Evolutionary conservation across 2,113 vertebrate species (phyloP).

Genomic region (Jacana jacana): DNA sequence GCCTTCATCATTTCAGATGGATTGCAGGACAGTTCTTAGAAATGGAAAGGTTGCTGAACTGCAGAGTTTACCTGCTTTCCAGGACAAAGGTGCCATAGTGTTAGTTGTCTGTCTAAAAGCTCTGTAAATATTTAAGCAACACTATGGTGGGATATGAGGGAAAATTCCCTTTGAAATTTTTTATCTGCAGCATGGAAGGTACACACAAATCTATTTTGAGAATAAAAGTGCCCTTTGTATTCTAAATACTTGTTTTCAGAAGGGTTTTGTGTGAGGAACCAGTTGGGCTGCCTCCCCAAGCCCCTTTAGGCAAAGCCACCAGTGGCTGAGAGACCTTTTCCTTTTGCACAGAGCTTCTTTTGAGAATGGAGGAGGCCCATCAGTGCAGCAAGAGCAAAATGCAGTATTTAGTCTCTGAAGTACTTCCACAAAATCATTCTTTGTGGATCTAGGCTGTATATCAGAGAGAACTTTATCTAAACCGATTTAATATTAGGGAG

Average conservation of each 20-base stretch:
- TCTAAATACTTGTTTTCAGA: neutral
- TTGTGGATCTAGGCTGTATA: neutral
- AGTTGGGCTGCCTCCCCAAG: neutral
- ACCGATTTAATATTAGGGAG: neutral
- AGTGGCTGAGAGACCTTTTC: neutral
- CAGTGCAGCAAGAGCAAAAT: neutral
- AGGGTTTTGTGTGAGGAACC: neutral
- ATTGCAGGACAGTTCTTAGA: neutral
- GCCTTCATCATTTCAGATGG: neutral
- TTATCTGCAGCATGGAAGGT: neutral
- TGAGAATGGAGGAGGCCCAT: neutral
- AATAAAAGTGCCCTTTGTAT: neutral
- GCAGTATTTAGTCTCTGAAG: neutral
- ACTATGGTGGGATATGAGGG: neutral
- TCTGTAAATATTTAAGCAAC: neutral
- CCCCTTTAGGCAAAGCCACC: neutral
- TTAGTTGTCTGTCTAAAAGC: neutral
- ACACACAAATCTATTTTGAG: neutral
- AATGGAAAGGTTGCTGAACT: neutral
- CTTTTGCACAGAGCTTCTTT: neutral
- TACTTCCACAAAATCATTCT: neutral
- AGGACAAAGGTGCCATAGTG: neutral
- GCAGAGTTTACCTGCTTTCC: neutral
- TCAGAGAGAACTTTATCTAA: conserved; percentile 18
- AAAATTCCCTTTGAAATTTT: neutral